Evolutionary conservation across 2,888 invertebrate genomes (phyloP).

Genomic region (Chrysomela aeneicollis): DNA sequence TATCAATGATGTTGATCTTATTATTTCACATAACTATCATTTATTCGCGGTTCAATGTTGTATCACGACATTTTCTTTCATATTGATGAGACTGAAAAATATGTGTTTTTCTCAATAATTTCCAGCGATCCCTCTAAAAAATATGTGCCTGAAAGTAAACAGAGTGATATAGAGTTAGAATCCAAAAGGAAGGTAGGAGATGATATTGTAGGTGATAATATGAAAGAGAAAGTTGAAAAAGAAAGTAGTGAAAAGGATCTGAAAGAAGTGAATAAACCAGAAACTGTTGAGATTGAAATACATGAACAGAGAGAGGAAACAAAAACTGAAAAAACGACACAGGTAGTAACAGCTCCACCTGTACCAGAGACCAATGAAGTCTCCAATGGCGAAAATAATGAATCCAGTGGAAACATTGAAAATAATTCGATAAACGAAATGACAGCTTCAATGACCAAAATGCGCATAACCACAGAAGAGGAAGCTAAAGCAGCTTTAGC

Average conservation of each 20-base stretch:
- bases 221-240: slow-evolving; percentile 10
- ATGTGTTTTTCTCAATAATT: not conserved
- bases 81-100: no score
- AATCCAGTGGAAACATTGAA: slow-evolving; percentile 24
- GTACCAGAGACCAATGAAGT: slow-evolving; percentile 25
- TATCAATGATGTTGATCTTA: no score
- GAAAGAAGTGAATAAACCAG: not conserved
- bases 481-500: slow-evolving; percentile 94
- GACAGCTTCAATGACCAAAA: slow-evolving; percentile 72
- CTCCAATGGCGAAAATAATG: not conserved
- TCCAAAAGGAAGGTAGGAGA: slow-evolving; percentile 19
- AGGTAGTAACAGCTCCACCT: slow-evolving; percentile 18
- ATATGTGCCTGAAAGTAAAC: slow-evolving; percentile 33
- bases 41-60: no score
- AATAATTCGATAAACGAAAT: slow-evolving; percentile 52
- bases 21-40: no score
- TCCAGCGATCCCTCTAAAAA: slow-evolving; percentile 32
- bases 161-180: slow-evolving; percentile 35
- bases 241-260: not conserved
- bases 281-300: slow-evolving; percentile 8
- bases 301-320: not conserved
- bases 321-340: slow-evolving; percentile 15
- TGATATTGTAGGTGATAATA: slow-evolving; percentile 14
- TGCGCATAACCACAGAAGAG: slow-evolving; percentile 86
- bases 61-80: no score